Evolutionary conservation across 2,888 invertebrate species (phyloP).

Genomic region (Drosophila kanekoi): DNA sequence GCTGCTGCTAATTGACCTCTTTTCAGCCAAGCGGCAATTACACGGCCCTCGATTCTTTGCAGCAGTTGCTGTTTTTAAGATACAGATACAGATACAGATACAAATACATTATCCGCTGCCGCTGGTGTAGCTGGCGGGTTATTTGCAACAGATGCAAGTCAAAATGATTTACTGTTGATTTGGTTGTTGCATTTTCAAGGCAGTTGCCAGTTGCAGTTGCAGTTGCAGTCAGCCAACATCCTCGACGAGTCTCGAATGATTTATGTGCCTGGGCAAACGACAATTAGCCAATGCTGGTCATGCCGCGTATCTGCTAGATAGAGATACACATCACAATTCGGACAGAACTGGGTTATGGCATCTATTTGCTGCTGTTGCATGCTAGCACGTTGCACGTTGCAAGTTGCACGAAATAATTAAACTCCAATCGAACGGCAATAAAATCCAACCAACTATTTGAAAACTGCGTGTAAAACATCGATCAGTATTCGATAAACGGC

Average conservation of each 20-base stretch:
- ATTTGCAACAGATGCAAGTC: slow-evolving; percentile 72
- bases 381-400: slow-evolving; percentile 32
- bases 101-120: slow-evolving; percentile 41
- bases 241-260: slow-evolving; percentile 70
- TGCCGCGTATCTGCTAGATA: slow-evolving; percentile 58
- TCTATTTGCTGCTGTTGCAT: slow-evolving; percentile 7
- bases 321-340: slow-evolving; percentile 64
- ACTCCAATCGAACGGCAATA: slow-evolving; percentile 39
- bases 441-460: slow-evolving; percentile 25
- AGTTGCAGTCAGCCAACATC: slow-evolving; percentile 57
- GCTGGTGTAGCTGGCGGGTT: slow-evolving; percentile 39
- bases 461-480: slow-evolving; percentile 43
- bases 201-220: slow-evolving; percentile 35
- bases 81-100: slow-evolving; percentile 40
- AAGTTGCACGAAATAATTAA: slow-evolving; percentile 65
- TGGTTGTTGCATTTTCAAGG: slow-evolving; percentile 57
- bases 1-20: slow-evolving; percentile 79
- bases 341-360: slow-evolving; percentile 71
- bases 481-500: slow-evolving; percentile 16
- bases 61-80: slow-evolving; percentile 33
- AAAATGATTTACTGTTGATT: slow-evolving; percentile 72
- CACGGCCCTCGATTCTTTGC: slow-evolving; percentile 69
- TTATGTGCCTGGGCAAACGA: slow-evolving; percentile 65
- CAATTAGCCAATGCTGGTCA: slow-evolving; percentile 66
- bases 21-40: slow-evolving; percentile 80